These are phyloP conservation scores for Camelus bactrianus DNA, from an alignment of 2,113 vertebrate species.

Conservation along the genomic window DNA sequence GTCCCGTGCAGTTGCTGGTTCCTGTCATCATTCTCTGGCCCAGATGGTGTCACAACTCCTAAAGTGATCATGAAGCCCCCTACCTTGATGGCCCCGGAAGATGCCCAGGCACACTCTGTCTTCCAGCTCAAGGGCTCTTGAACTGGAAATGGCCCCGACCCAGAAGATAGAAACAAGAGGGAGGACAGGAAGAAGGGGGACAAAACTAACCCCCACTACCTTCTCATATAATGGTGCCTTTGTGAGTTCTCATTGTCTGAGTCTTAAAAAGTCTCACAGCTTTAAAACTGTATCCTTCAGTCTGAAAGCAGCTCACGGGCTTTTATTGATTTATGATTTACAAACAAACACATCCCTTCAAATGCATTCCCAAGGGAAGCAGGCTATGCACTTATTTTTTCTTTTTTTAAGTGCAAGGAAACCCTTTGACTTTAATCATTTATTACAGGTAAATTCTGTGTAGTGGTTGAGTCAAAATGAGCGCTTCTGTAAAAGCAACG, in stretches of 20 bases:
- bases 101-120: not conserved
- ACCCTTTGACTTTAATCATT: not conserved
- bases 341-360: not conserved
- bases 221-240: not conserved
- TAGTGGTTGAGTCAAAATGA: not conserved
- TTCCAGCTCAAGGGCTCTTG: not conserved
- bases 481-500: not conserved
- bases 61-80: not conserved
- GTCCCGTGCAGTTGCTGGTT: not conserved
- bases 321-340: not conserved
- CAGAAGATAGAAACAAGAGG: not conserved
- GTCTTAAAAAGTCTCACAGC: not conserved
- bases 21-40: not conserved
- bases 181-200: not conserved
- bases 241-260: not conserved
- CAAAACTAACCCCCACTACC: slow-evolving; percentile 10
- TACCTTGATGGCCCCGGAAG: not conserved
- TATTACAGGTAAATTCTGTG: not conserved
- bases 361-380: not conserved
- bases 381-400: not conserved
- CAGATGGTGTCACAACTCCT: not conserved
- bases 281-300: not conserved
- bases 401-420: not conserved
- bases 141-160: not conserved
- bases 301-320: not conserved